Evolutionary conservation across 1,140 invertebrate species (phyloP), one percentile per base, ranked within the genome.

Genomic region (Cydia amplana): DNA sequence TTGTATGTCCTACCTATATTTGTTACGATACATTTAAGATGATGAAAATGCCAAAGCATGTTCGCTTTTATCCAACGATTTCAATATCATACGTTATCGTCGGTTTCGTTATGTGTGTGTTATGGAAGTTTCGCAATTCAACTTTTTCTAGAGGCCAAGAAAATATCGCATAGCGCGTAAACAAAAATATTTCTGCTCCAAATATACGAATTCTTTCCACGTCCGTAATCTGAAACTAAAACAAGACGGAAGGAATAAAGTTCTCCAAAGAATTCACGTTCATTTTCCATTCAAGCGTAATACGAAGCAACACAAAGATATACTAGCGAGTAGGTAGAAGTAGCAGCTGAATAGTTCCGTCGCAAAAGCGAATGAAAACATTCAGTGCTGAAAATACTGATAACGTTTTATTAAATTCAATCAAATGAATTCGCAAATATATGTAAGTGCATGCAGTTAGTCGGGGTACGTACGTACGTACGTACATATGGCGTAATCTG

Each of bases 191-290:
- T 36, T 65, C 18, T 65, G 10, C 20, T 28, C 2, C 6, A 67
- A n/a, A 32, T 18, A 51, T 51, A n/a, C 49, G 6, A n/a, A 67
- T 25, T 67, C 64, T 32, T 67, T 2, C 25, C 64, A 67, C 64
- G 63, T 64, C 25, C 63, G 64, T 67, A 67, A 67, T 67, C 64
- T 67, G 6, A 36, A 67, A 67, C 64, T 67, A 67, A 65, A 65
- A 67, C 64, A 36, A 32, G 25, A 67, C 28, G 64, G 64, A n/a
- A n/a, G 23, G 16, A 64, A 32, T 67, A 67, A 64, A 67, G 64
- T 67, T 67, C 2, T 67, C 7, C 25, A 67, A 67, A 67, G 64
- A 67, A 67, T 67, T 67, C 64, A 67, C 25, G 64, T 67, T 67
- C 64, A 67, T 67, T 67, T 67, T 67, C 64, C 25, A 32, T 32